Conservation (phyloP, 2,888 invertebrate species). For the Agrochola litura region DNA sequence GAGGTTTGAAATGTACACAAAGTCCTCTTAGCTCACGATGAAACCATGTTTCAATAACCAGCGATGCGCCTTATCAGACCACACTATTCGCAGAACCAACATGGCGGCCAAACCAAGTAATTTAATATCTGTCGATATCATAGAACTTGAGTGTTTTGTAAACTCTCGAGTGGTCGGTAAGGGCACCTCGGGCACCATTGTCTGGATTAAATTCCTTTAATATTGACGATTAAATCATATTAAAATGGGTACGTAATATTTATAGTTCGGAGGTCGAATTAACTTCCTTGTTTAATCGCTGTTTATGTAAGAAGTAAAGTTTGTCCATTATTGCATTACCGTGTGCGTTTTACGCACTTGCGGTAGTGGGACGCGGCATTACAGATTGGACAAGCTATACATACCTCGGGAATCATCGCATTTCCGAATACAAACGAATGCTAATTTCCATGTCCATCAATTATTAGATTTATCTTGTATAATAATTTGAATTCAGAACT, state of each 20-base stretch:
- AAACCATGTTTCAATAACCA: slow-evolving; percentile 51
- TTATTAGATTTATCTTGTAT: no score
- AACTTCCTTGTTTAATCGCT: not conserved
- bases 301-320: not conserved
- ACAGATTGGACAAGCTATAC: not conserved
- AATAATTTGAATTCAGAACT: no score
- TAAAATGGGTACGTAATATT: not conserved
- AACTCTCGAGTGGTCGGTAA: slow-evolving; percentile 46
- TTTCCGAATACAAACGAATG: no score
- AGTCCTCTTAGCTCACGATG: slow-evolving; percentile 33
- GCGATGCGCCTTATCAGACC: slow-evolving; percentile 74
- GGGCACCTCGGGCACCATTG: slow-evolving; percentile 27
- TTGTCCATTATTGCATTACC: no score
- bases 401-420: no score
- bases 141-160: slow-evolving; percentile 64
- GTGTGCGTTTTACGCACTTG: no score
- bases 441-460: no score
- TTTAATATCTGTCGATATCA: slow-evolving; percentile 67
- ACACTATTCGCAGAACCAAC: slow-evolving; percentile 69
- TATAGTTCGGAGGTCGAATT: slow-evolving; percentile 10
- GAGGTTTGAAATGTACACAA: slow-evolving; percentile 9
- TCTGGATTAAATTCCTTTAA: slow-evolving; percentile 46
- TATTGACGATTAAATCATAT: slow-evolving; percentile 29
- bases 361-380: no score
- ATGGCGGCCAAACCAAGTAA: slow-evolving; percentile 63